These are phyloP conservation scores for Phenacoccus solenopsis DNA, from an alignment of 1,140 invertebrate species.

Conservation along the genomic window DNA sequence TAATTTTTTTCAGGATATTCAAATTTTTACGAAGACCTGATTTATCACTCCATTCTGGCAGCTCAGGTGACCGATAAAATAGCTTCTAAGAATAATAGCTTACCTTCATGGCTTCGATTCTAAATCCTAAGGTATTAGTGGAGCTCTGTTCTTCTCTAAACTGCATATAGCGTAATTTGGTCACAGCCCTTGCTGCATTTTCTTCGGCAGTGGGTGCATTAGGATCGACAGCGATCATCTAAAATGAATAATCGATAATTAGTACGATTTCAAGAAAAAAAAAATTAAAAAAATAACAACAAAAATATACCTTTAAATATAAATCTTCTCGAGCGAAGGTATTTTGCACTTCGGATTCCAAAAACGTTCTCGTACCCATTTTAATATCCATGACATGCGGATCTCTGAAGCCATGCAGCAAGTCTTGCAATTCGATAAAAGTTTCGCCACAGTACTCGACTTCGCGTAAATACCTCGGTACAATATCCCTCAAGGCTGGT, in stretches of 20 bases:
- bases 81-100: conserved; percentile 24
- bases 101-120: conserved; percentile 90
- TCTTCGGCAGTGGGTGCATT: conserved; percentile 72
- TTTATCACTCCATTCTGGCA: too few relatives aligned
- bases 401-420: conserved; percentile 70
- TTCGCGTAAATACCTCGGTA: conserved; percentile 76
- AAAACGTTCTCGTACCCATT: conserved; percentile 82
- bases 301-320: conserved; percentile 51
- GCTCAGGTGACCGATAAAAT: too few relatives aligned
- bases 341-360: conserved; percentile 87
- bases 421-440: conserved; percentile 81
- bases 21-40: too few relatives aligned
- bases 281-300: too few relatives aligned
- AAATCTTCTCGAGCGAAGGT: conserved; percentile 59
- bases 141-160: conserved; percentile 89
- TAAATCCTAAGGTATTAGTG: conserved; percentile 79
- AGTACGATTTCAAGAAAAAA: too few relatives aligned
- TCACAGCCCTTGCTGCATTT: conserved; percentile 61
- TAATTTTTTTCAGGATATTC: too few relatives aligned
- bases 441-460: conserved; percentile 72
- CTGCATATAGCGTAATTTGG: conserved; percentile 89
- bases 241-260: too few relatives aligned
- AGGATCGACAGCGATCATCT: conserved; percentile 86
- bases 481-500: conserved; percentile 43
- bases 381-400: conserved; percentile 87